Evolutionary conservation across 2,797 vertebrate species (phyloP).

Genomic region (Remorina albescens): DNA sequence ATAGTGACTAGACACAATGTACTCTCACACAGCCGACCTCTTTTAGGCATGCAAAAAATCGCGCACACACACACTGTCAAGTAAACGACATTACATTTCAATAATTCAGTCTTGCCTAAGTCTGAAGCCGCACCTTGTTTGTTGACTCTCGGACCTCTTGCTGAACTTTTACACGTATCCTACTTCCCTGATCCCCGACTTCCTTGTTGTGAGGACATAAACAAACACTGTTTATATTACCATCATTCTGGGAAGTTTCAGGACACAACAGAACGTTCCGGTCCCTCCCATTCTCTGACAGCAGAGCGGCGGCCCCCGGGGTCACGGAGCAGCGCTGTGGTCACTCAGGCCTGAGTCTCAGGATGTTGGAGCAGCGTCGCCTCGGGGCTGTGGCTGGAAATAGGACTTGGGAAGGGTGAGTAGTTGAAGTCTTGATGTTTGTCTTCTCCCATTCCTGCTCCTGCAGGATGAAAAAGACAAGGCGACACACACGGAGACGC

Average conservation of each 20-base stretch:
- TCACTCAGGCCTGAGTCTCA: constrained; percentile 62
- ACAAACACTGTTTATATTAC: constrained; percentile 73
- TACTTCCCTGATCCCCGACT: constrained; percentile 43
- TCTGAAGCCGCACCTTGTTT: constrained; percentile 56
- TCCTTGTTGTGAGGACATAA: constrained; percentile 72
- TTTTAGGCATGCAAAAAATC: constrained; percentile 47
- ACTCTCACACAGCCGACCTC: constrained; percentile 51
- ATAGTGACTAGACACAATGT: constrained; percentile 64
- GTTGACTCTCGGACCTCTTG: constrained; percentile 59
- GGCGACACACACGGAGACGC: constrained; percentile 42
- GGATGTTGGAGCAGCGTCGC: constrained; percentile 66
- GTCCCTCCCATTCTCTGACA: constrained; percentile 53
- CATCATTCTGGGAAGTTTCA: constrained; percentile 65
- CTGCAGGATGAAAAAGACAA: constrained; percentile 51
- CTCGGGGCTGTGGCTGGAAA: constrained; percentile 61
- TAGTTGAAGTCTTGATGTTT: constrained; percentile 52
- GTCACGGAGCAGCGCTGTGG: constrained; percentile 56
- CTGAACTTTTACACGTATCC: constrained; percentile 68
- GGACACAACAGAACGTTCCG: constrained; percentile 37
- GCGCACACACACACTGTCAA: constrained; percentile 40
- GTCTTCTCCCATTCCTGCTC: constrained; percentile 41
- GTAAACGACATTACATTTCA: constrained; percentile 50
- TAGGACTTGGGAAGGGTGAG: constrained; percentile 61
- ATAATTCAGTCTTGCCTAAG: constrained; percentile 56
- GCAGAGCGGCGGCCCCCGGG: constrained; percentile 34